Base-by-base conservation (phyloP, 1,140 invertebrate genomes). In the Eumaeus atala region DNA sequence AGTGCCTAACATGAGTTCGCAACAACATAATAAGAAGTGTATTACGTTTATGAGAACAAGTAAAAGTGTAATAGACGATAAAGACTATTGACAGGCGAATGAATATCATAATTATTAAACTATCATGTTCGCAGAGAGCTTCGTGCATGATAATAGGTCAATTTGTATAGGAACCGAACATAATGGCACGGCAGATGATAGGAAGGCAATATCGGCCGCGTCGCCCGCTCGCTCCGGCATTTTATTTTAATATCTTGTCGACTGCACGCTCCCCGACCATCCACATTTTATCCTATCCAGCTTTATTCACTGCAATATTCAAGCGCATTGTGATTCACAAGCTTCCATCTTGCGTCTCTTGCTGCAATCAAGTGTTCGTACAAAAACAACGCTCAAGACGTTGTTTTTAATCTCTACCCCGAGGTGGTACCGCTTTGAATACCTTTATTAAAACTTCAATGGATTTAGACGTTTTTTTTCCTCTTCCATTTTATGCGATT, bases 221-320 rank as follows among this genome's bases (percentile, higher is more conserved):
- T 61, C 59, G 53, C 53, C 58, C 54, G 63, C 58, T 57, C 54
- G 61, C 56, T 60, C 59, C 57, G 60, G 65, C 72, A 72, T 77
- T 76, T 75, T 74, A 75, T 75, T 77, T 77, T 75, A 79, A 79
- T 79, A 75, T 72, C 70, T 67, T 67, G 73, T 70, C 72, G 70
- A 70, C 62, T 72, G 74, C 68, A 76, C 72, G 67, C 74, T 70
- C 54, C 9, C 62, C 62, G 64, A 66, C 64, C 59, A 65, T 72
- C 69, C 69, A 64, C 67, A 70, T 58, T 56, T 58, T 60, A 60
- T 64, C 59, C 60, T 53, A 65, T 65, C 62, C 61, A 60, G 65
- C 66, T 70, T 71, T 62, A 74, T 68, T 59, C 62, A 57, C 58
- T 74, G 65, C 69, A 66, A 76, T 70, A 76, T 73, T 67, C 67